These are phyloP conservation scores for Chiropotes sagulatus DNA, from an alignment of 2,797 vertebrate genomes.

Conservation along the genomic window DNA sequence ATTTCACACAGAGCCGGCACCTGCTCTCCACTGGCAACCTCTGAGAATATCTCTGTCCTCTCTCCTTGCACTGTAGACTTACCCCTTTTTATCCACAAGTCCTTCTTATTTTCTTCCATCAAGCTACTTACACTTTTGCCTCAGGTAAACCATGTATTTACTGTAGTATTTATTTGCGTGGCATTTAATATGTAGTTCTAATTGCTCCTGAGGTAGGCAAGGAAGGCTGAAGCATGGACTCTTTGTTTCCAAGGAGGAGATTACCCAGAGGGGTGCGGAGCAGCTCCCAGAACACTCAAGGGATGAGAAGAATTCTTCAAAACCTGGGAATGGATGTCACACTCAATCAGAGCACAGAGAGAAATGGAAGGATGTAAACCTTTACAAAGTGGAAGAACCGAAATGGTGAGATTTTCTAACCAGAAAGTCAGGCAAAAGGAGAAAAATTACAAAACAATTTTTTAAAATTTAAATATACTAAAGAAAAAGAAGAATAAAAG, in stretches of 20 bases:
- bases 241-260: constrained; percentile 39
- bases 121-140: background rate
- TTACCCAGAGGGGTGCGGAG: background rate
- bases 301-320: background rate
- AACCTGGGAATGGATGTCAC: background rate
- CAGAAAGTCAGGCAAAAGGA: background rate
- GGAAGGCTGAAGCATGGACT: background rate
- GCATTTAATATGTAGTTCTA: background rate
- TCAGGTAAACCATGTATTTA: background rate
- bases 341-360: background rate
- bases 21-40: background rate
- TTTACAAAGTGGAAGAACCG: background rate
- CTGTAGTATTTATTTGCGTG: background rate
- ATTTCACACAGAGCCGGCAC: background rate
- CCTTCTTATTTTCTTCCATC: background rate
- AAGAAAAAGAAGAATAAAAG: background rate
- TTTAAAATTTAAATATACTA: background rate
- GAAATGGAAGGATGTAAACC: background rate
- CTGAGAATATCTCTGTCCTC: rapidly evolving
- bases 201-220: background rate
- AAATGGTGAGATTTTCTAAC: background rate
- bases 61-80: background rate
- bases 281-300: background rate
- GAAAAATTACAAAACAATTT: background rate
- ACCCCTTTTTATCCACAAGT: too few species aligned